Percentiles rank a stretch among this genome's conserved stretches.
phyloP scores from a whole-genome alignment of 2,113 vertebrate genomes.

The Gasterosteus nipponicus region DNA sequence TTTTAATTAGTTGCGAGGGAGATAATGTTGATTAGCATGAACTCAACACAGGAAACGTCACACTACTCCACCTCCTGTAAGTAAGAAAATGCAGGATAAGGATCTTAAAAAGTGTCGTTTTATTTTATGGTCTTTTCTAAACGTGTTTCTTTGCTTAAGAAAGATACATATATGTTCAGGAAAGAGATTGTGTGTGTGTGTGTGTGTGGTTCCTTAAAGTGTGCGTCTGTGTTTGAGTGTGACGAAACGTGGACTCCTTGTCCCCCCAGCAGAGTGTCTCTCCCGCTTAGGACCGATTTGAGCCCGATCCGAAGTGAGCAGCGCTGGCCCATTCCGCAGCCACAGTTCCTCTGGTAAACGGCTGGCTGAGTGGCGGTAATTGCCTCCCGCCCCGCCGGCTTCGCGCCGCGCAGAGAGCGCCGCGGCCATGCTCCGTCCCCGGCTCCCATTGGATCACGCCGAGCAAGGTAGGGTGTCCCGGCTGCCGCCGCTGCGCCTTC shows the following conservation, averaged over 20 bases:
- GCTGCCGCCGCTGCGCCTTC: not conserved
- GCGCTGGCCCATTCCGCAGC: conserved; percentile 57
- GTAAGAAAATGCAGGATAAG: too few relatives aligned
- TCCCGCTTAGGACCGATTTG: conserved; percentile 55
- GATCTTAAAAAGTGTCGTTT: too few relatives aligned
- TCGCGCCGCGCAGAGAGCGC: conserved; percentile 45
- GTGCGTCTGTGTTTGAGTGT: not conserved
- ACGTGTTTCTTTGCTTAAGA: too few relatives aligned
- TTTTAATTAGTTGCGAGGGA: too few relatives aligned
- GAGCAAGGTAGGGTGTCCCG: conserved; percentile 40
- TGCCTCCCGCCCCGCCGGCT: conserved; percentile 66
- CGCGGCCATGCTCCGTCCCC: conserved; percentile 43
- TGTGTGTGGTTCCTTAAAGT: not conserved
- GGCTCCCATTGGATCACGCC: conserved; percentile 35
- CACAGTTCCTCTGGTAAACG: conserved; percentile 67
- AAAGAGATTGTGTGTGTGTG: not conserved
- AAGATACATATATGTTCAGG: conserved; percentile 1
- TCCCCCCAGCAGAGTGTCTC: conserved; percentile 50
- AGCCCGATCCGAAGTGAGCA: conserved; percentile 65
- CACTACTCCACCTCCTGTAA: too few relatives aligned
- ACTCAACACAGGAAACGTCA: too few relatives aligned
- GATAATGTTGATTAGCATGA: too few relatives aligned
- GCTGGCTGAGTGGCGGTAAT: conserved; percentile 74
- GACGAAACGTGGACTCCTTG: conserved; percentile 31
- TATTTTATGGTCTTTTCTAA: too few relatives aligned